Evolutionary conservation across 2,113 vertebrate genomes (phyloP).

Genomic region (Carlito syrichta): DNA sequence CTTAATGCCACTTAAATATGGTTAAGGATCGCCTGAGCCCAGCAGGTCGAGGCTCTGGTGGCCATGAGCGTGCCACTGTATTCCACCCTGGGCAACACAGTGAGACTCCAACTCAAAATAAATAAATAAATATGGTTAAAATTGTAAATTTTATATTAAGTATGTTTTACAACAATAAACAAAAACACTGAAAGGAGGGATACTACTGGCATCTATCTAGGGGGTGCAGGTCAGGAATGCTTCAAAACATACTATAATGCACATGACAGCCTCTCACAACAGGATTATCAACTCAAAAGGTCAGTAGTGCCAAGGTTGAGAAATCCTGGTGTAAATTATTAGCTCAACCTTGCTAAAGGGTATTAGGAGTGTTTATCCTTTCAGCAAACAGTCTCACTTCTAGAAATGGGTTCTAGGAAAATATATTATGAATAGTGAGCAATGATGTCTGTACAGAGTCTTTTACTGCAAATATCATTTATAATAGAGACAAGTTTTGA

Average conservation of each 20-base stretch:
- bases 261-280: not conserved
- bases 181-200: not conserved
- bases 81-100: too few relatives aligned
- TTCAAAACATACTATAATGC: not conserved
- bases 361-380: not conserved
- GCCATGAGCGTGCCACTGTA: too few relatives aligned
- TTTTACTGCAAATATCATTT: not conserved
- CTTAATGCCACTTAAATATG: not conserved
- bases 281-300: not conserved
- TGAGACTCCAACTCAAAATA: too few relatives aligned
- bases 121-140: too few relatives aligned
- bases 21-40: too few relatives aligned
- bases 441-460: not conserved
- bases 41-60: too few relatives aligned
- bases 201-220: not conserved
- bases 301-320: not conserved
- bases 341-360: not conserved
- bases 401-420: not conserved
- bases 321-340: not conserved
- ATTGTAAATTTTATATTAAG: not conserved
- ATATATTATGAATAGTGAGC: not conserved
- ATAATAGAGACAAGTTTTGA: not conserved
- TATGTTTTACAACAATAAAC: not conserved
- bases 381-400: not conserved
- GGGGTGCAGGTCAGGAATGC: not conserved